These are phyloP conservation scores for Denticeps clupeoides DNA, from an alignment of 2,797 vertebrate genomes.

Conservation along the genomic window DNA sequence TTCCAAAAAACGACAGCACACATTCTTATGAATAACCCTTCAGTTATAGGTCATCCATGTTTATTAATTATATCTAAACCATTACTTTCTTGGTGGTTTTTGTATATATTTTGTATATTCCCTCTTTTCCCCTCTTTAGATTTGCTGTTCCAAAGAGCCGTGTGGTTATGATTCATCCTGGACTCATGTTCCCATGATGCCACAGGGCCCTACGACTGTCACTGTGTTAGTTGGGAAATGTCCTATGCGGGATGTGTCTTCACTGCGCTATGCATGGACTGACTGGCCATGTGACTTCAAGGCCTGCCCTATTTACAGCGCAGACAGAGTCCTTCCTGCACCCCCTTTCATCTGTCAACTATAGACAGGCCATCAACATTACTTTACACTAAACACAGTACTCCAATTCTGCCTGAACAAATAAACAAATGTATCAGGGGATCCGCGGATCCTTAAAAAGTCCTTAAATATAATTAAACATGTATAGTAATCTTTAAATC, in stretches of 20 bases:
- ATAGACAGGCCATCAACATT: too few relatives aligned
- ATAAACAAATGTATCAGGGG: too few relatives aligned
- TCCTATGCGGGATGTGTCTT: conserved; percentile 19
- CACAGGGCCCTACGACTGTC: conserved; percentile 26
- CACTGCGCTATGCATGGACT: conserved; percentile 75
- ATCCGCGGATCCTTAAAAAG: too few relatives aligned
- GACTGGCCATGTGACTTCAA: conserved; percentile 81
- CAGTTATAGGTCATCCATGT: too few relatives aligned
- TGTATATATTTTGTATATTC: not conserved
- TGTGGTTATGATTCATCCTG: conserved; percentile 43
- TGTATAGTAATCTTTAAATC: too few relatives aligned
- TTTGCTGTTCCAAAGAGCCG: conserved; percentile 46
- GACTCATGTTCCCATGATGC: conserved; percentile 47
- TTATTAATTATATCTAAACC: too few relatives aligned
- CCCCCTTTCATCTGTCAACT: conserved; percentile 54
- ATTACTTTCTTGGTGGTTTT: not conserved
- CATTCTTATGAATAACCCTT: too few relatives aligned
- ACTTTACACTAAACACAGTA: too few relatives aligned
- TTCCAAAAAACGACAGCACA: too few relatives aligned
- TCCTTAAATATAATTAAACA: too few relatives aligned
- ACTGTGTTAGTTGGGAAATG: conserved; percentile 44
- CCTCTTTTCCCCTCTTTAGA: too few relatives aligned
- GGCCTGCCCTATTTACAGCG: conserved; percentile 71
- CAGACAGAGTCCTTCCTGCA: conserved; percentile 53
- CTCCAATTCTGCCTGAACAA: too few relatives aligned